Evolutionary conservation across 2,797 vertebrate genomes (phyloP).

Genomic region (Bufotes viridis): DNA sequence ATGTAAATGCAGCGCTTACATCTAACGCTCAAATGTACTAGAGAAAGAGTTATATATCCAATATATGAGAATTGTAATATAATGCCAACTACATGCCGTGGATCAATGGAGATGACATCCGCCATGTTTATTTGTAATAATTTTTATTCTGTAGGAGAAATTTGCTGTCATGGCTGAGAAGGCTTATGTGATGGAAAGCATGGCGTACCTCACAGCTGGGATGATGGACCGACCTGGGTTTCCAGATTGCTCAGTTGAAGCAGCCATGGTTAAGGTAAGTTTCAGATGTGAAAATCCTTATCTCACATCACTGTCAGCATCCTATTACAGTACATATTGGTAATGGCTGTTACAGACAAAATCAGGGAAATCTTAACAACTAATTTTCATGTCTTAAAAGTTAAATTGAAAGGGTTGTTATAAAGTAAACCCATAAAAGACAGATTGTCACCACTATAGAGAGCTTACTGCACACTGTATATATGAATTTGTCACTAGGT

Average conservation of each 20-base stretch:
- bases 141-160: constrained; percentile 82
- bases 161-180: constrained; percentile 90
- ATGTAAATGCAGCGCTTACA: no score
- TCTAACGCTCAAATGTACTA: no score
- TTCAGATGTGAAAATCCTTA: neutral
- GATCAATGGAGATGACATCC: no score
- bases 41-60: no score
- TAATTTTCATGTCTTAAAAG: no score
- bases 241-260: constrained; percentile 92
- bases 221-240: constrained; percentile 93
- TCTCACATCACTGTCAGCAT: neutral
- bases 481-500: neutral
- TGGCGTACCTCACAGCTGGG: constrained; percentile 96
- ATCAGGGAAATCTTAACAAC: no score
- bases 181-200: constrained; percentile 94
- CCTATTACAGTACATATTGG: no score
- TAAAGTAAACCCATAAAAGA: no score
- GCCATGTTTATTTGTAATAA: neutral
- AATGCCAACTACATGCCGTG: no score
- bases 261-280: constrained; percentile 94
- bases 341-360: no score
- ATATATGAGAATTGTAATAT: no score
- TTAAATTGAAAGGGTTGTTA: neutral
- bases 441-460: neutral
- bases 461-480: neutral